Conservation (phyloP, 2,113 vertebrate species). For the Muscicapa adusta region DNA sequence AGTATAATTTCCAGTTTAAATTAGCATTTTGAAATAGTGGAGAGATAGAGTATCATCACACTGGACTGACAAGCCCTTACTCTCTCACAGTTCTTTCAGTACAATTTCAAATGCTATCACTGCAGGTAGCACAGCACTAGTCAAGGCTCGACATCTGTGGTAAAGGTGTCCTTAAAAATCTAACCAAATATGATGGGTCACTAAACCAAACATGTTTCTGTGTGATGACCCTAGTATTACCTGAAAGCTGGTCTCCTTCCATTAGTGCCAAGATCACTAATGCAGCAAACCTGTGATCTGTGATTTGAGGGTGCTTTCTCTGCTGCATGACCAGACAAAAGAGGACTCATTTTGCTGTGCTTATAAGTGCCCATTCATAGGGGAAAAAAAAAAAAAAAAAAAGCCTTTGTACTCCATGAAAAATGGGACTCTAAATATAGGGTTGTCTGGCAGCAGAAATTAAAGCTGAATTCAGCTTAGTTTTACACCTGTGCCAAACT, state of each 20-base stretch:
- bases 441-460: neutral
- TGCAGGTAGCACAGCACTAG: neutral
- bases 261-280: neutral
- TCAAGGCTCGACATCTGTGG: neutral
- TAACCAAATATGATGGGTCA: neutral
- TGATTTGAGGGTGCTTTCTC: neutral
- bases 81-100: neutral
- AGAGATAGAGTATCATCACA: neutral
- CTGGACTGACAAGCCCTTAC: slow-evolving; percentile 22
- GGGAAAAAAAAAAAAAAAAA: neutral
- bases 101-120: neutral
- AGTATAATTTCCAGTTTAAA: neutral
- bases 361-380: neutral
- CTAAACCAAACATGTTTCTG: neutral
- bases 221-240: neutral
- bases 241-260: neutral
- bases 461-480: slow-evolving; percentile 19
- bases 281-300: neutral
- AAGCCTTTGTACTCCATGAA: neutral
- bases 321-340: neutral
- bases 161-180: neutral
- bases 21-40: neutral
- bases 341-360: neutral
- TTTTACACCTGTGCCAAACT: slow-evolving; percentile 21
- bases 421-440: slow-evolving; percentile 14